Evolutionary conservation across 2,113 vertebrate species (phyloP).

Genomic region (Dicentrarchus labrax): DNA sequence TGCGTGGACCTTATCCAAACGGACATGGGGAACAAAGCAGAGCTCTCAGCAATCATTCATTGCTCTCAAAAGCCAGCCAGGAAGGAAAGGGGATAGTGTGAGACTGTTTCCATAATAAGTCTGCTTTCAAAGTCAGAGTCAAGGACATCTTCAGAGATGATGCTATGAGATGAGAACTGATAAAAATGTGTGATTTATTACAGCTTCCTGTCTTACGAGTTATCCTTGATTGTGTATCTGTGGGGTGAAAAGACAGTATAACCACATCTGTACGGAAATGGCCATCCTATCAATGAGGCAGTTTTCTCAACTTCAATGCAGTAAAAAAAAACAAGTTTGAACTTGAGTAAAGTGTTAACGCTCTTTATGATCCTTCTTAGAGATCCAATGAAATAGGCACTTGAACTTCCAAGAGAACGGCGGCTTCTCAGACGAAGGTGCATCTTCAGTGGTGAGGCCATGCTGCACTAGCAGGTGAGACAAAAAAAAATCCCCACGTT

Average conservation of each 20-base stretch:
- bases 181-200: slow-evolving; percentile 70
- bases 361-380: slow-evolving; percentile 32
- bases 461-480: background rate
- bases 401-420: slow-evolving; percentile 1
- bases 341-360: slow-evolving; percentile 16
- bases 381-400: slow-evolving; percentile 25
- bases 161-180: slow-evolving; percentile 57
- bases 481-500: background rate
- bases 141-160: slow-evolving; percentile 77
- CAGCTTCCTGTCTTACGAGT: slow-evolving; percentile 61
- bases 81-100: slow-evolving; percentile 68
- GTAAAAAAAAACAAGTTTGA: background rate
- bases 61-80: slow-evolving; percentile 73
- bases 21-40: slow-evolving; percentile 79
- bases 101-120: slow-evolving; percentile 66
- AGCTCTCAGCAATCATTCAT: slow-evolving; percentile 78
- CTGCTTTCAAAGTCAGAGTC: slow-evolving; percentile 80
- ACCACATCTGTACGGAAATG: slow-evolving; percentile 54
- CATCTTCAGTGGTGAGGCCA: background rate
- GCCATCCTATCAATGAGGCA: slow-evolving; percentile 40
- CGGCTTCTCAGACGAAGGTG: background rate
- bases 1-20: slow-evolving; percentile 77
- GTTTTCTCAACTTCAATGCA: slow-evolving; percentile 24
- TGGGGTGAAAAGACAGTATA: slow-evolving; percentile 26
- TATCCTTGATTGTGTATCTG: slow-evolving; percentile 52